Evolutionary conservation across 2,888 invertebrate species (phyloP), one percentile per base, ranked within the genome.

Genomic region (Cephus nigrinus): DNA sequence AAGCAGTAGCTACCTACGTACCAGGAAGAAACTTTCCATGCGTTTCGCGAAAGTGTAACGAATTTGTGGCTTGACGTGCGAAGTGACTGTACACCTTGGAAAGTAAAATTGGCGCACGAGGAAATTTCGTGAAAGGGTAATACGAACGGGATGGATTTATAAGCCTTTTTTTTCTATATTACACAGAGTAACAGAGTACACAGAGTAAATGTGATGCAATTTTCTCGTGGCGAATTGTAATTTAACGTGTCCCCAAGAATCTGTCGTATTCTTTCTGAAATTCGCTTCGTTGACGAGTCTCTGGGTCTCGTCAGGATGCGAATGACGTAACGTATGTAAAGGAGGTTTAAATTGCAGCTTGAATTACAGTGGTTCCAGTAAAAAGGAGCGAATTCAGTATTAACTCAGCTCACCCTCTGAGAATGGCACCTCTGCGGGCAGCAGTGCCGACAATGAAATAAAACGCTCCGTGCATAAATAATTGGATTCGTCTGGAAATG

Each of bases 401-500:
- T 73, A 78, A 79, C 76, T 68, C 35, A 32, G 35, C 69, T 78
- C 74, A 68, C 73, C 76, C 75, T 80, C 76, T 76, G 78, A 75
- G 76, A 76, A 78, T 80, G 76, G 76, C 80, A 80, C 76, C 80
- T 75, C 76, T 69, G 76, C 71, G 75, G 75, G 75, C 35, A 55
- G 55, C 55, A 71, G 71, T 71, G 71, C 74, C 79, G 76, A 80
- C 79, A 79, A 80, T 79, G 78, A 82, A 80, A 82, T 82, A 79
- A 80, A 82, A 79, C 78, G 79, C 75, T 78, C 76, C 76, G 79
- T 77, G 80, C 81, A 82, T 82, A 80, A 80, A 80, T 81, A 82
- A 82, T 82, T 82, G 81, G 80, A 82, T 82, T 79, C 79, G 81
- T 82, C 81, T 82, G 82, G 78, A 81, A 82, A 80, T 80, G 80